Percentiles rank a stretch among this genome's conserved stretches.
Evolutionary conservation across 2,888 invertebrate genomes (phyloP).

Genomic region (Julus scandinavius): DNA sequence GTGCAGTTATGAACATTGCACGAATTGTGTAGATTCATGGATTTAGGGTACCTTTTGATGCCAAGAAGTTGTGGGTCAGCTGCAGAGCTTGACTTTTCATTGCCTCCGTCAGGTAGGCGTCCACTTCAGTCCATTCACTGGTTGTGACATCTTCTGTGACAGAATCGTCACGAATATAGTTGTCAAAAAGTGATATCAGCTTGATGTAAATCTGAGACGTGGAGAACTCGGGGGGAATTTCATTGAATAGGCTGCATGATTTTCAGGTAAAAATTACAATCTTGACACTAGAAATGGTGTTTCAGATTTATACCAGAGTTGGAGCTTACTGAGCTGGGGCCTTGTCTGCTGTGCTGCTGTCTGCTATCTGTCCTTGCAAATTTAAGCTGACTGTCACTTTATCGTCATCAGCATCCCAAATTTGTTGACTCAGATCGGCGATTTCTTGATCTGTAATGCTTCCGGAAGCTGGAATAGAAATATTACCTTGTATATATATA

Average conservation of each 20-base stretch:
- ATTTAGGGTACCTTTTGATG: conserved; percentile 69
- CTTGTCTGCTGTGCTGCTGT: conserved; percentile 76
- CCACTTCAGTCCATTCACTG: conserved; percentile 79
- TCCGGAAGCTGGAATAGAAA: neutral
- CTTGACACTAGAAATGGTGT: neutral
- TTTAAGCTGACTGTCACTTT: conserved; percentile 47
- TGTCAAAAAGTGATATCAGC: conserved; percentile 80
- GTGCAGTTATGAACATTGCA: too few relatives aligned
- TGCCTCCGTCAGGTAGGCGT: conserved; percentile 80
- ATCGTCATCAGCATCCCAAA: conserved; percentile 53
- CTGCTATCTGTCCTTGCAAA: conserved; percentile 78
- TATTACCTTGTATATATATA: too few relatives aligned
- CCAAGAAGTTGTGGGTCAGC: conserved; percentile 75
- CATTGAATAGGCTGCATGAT: conserved; percentile 75
- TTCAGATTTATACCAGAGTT: neutral
- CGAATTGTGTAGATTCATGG: too few relatives aligned
- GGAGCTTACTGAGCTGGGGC: conserved; percentile 78
- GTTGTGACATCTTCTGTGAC: conserved; percentile 81
- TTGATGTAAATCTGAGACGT: conserved; percentile 74
- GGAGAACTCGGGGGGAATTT: conserved; percentile 69
- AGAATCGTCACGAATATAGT: conserved; percentile 81
- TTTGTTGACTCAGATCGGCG: conserved; percentile 37
- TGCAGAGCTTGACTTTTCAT: conserved; percentile 81
- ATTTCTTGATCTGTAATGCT: conserved; percentile 54
- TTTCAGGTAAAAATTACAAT: neutral